Evolutionary conservation across 2,888 invertebrate genomes (phyloP).

Genomic region (Melinaea marsaeus): DNA sequence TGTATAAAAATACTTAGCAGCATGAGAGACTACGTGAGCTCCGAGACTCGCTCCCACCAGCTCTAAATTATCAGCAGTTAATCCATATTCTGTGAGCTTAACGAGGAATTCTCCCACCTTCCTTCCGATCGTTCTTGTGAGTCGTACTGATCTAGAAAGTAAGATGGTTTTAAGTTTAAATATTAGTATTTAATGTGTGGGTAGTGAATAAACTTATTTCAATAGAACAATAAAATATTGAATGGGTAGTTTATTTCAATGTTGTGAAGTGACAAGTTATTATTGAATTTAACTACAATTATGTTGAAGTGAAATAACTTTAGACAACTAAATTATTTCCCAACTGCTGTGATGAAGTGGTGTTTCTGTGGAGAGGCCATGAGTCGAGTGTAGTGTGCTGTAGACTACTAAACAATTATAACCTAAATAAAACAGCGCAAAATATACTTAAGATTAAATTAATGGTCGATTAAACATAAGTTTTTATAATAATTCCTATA

Average conservation of each 20-base stretch:
- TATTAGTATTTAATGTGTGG: too few species aligned
- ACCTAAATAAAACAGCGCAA: too few species aligned
- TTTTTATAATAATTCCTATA: too few species aligned
- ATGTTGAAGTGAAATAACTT: neutral
- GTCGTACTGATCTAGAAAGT: slow-evolving; percentile 59
- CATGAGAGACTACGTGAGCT: slow-evolving; percentile 54
- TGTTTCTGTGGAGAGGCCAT: too few species aligned
- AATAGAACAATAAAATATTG: slow-evolving; percentile 1
- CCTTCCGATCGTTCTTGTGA: slow-evolving; percentile 52
- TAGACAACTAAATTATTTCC: neutral
- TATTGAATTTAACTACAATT: neutral
- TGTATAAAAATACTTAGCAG: slow-evolving; percentile 58
- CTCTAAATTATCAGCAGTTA: slow-evolving; percentile 55
- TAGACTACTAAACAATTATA: too few species aligned
- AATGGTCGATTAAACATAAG: too few species aligned
- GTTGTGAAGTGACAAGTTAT: neutral
- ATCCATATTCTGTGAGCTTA: slow-evolving; percentile 48
- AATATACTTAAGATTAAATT: too few species aligned
- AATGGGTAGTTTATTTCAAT: neutral
- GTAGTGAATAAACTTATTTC: neutral
- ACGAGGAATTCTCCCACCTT: slow-evolving; percentile 62
- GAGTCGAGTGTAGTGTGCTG: too few species aligned
- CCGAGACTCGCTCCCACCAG: slow-evolving; percentile 63
- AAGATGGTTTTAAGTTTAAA: neutral
- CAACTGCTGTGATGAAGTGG: too few species aligned